Evolutionary conservation across 2,797 vertebrate genomes (phyloP).

Genomic region (Bradypodion pumilum): DNA sequence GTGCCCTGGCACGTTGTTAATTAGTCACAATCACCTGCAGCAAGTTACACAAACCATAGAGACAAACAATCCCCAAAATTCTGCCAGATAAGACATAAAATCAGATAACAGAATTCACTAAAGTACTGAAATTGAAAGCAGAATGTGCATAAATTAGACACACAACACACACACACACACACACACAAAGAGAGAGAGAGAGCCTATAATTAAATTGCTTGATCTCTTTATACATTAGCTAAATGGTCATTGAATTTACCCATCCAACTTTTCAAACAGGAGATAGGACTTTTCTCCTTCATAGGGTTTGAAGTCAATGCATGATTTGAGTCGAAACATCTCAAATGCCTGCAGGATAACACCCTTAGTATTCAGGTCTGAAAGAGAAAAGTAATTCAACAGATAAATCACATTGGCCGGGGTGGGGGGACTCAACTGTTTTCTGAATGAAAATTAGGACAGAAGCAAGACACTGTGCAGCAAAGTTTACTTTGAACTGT

Average conservation of each 20-base stretch:
- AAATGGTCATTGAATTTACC: constrained; percentile 66
- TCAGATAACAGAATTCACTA: neutral
- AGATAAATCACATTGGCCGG: neutral
- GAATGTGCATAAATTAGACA: neutral
- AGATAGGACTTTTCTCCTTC: constrained; percentile 80
- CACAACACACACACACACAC: too few species aligned
- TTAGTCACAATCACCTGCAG: too few species aligned
- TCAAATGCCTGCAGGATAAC: constrained; percentile 82
- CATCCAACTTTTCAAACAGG: constrained; percentile 80
- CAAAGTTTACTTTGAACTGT: neutral
- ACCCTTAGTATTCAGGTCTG: constrained; percentile 84
- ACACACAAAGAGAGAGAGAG: too few species aligned
- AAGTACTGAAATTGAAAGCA: neutral
- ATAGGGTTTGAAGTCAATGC: constrained; percentile 86
- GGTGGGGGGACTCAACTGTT: neutral
- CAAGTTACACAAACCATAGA: too few species aligned
- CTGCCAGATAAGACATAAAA: too few species aligned
- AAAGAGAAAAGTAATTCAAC: constrained; percentile 7
- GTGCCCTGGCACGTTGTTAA: too few species aligned
- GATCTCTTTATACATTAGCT: neutral
- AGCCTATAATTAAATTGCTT: neutral
- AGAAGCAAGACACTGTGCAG: neutral
- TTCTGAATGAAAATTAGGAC: too few species aligned
- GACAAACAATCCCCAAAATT: too few species aligned
- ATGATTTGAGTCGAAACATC: constrained; percentile 86